Base-by-base conservation (phyloP, 2,797 vertebrate species). In the Momotus momota region DNA sequence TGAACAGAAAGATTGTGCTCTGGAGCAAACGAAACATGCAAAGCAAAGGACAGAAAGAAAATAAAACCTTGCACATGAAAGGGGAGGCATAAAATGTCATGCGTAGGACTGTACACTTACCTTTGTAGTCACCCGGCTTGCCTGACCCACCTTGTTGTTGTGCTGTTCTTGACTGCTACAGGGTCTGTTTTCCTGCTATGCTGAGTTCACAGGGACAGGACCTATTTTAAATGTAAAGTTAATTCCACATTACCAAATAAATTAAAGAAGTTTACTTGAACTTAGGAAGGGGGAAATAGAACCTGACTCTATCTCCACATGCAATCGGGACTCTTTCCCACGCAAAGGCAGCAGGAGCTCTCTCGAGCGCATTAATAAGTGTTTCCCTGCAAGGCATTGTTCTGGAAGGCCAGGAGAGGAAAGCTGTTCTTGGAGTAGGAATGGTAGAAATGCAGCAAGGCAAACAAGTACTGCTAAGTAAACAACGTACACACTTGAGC, bases 201-300 rank as follows among this genome's bases (percentile, higher is more conserved):
- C n/a, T 75, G 65, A 23, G 78, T 87, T 95, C 75, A 62, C n/a
- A 31, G 31, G 22, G 20, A 83, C 54, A 64, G 40, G 80, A 65
- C 7, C 27, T 86, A 35, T 88, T 94, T 92, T 48, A 84, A 91
- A 91, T 81, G 66, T 55, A 31, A 93, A 79, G 54, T 66, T 75
- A 90, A 94, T 92, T 94, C 77, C 82, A 72, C 62, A 20, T 83
- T 86, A 38, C 49, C 60, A 90, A 95, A 94, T 90, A 86, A 92
- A 81, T 87, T 66, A 41, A 69, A 90, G 88, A 90, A 70, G 91
- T 97, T 96, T 94, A 95, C 85, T 94, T 91, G 79, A 91, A 66
- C 73, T 93, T 58, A 33, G 82, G 64, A 70, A 67, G 17, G 62
- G 4, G 5, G 77, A 95, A 96, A 81, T 62, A 70, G 41, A 94